These are phyloP conservation scores for Momotus momota DNA, from an alignment of 2,797 vertebrate genomes.

Conservation along the genomic window DNA sequence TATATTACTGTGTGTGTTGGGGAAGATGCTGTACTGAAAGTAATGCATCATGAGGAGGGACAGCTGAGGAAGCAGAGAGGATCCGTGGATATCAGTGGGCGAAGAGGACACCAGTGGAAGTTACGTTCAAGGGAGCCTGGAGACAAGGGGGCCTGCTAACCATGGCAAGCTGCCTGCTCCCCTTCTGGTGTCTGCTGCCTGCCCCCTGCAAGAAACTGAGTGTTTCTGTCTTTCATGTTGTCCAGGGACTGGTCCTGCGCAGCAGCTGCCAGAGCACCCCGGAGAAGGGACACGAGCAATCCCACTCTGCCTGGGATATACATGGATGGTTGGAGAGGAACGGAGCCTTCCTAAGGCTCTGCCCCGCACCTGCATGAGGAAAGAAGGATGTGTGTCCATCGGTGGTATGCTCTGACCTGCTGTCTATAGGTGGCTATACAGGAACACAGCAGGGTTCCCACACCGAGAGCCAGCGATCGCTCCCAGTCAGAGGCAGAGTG, in stretches of 20 bases:
- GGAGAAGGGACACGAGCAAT: neutral
- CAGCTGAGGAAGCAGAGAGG: neutral
- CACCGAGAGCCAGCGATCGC: neutral
- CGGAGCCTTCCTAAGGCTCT: neutral
- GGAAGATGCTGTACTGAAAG: neutral
- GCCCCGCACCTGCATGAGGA: neutral
- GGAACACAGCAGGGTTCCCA: neutral
- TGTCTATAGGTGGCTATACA: too few species aligned
- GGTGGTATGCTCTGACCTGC: too few species aligned
- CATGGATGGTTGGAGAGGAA: neutral
- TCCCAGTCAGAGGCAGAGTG: neutral
- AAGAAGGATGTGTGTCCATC: neutral
- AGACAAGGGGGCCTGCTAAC: neutral
- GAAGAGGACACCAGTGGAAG: neutral
- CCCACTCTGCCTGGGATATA: neutral
- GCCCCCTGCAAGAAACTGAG: neutral
- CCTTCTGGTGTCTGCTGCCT: neutral
- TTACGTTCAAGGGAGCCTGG: rapidly evolving
- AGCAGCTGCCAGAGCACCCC: neutral
- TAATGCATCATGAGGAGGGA: neutral
- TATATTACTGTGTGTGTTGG: neutral
- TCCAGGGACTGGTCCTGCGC: neutral
- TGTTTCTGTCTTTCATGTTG: neutral
- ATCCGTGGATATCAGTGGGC: rapidly evolving
- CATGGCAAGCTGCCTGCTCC: rapidly evolving